Evolutionary conservation across 1,140 invertebrate genomes (phyloP), one percentile per base, ranked within the genome.

Genomic region (Drosophila ficusphila): DNA sequence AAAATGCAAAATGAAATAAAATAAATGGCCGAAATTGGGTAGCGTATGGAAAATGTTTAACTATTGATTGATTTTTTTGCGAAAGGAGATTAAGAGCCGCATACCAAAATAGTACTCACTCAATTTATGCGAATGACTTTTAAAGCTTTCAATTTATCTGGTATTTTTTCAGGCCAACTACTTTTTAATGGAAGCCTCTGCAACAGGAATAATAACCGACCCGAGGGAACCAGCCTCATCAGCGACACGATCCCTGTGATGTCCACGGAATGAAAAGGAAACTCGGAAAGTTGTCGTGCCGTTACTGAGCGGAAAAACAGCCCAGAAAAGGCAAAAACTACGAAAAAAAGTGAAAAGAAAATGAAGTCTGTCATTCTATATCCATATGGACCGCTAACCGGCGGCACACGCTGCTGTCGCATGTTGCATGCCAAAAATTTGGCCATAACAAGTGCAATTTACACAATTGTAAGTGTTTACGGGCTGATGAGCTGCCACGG

Each of bases 351-450:
- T 58, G 42, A 21, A 68, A 52, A 73, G 56, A 91, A 91, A 82
- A 93, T 93, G 93, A 92, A 92, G 91, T 92, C 92, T 62, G 91
- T 92, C 44, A 92, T 92, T 48, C 88, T 93, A 42, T 93, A 93
- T 91, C 92, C 92, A 47, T 92, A 92, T 67, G 91, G 91, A 69
- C 91, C 92, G 67, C 79, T 91, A 52, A 91, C 90, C 31, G 90
- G 89, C 27, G 88, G 89, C 39, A 90, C 90, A 54, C 91, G 92
- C 47, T 94, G 94, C 88, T 93, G 94, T 79, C 92, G 94, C 61
- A 90, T 94, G 72, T 75, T 93, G 70, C 93, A 95, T 90, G 93
- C 94, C 62, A 94, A 94, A 86, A 93, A 95, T 89, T 93, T 94
- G 65, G 94, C 94, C 47, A 93, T 95, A 82, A 93, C 93, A 65